A percentile compares a stretch with the other conserved stretches of the same genome.
phyloP scores from a whole-genome alignment of 2,888 invertebrate genomes.

The Exocentrus adspersus region DNA sequence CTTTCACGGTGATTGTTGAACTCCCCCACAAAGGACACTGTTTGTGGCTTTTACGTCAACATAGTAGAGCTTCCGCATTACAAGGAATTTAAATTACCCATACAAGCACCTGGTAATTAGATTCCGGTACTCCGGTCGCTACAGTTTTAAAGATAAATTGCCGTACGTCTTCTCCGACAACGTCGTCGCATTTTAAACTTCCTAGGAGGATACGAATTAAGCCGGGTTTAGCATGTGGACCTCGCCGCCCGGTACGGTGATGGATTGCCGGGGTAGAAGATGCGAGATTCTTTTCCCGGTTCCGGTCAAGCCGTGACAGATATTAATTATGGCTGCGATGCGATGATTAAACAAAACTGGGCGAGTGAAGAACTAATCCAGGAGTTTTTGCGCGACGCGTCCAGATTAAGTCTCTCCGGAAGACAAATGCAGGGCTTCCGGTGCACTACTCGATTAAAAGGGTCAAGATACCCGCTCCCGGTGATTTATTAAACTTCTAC shows the following conservation, averaged over 20 bases:
- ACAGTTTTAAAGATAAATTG: neutral
- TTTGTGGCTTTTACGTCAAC: no score
- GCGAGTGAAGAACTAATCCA: neutral
- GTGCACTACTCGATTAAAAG: neutral
- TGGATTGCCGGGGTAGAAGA: neutral
- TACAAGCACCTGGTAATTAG: no score
- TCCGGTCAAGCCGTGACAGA: constrained; percentile 5
- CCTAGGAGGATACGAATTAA: neutral
- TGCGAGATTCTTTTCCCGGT: constrained; percentile 5
- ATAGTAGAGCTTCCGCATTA: no score
- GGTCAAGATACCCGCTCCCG: neutral
- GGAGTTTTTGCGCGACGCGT: neutral
- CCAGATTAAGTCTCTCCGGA: constrained; percentile 8
- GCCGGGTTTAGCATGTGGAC: neutral
- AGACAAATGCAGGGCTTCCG: constrained; percentile 4
- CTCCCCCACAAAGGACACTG: constrained; percentile 25
- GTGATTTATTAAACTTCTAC: neutral
- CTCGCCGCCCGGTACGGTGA: neutral
- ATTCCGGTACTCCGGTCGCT: neutral
- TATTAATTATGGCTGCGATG: constrained; percentile 6
- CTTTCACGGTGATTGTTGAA: constrained; percentile 36
- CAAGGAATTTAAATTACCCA: no score
- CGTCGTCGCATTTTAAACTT: constrained; percentile 14
- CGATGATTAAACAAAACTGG: constrained; percentile 12
- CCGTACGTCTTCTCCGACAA: neutral